Evolutionary conservation across 2,113 vertebrate genomes (phyloP).

Genomic region (Chloropsis hardwickii): DNA sequence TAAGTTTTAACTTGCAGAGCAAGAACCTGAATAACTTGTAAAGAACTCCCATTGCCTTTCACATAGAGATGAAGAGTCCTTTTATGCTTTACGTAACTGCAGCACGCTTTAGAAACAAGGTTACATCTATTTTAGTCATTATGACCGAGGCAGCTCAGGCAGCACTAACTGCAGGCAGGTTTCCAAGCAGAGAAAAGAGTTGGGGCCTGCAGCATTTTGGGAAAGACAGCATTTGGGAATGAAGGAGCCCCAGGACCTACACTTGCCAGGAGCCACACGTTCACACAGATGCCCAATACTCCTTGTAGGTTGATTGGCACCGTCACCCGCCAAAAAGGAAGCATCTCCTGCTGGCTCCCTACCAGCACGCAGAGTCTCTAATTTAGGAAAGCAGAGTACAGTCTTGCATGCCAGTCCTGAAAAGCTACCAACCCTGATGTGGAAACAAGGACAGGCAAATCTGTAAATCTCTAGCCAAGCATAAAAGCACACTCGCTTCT

Average conservation of each 20-base stretch:
- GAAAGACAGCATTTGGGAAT: background rate
- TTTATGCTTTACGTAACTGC: conserved; percentile 3
- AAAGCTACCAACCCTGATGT: background rate
- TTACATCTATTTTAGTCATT: conserved; percentile 14
- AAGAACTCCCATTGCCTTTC: conserved; percentile 13
- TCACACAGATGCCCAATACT: background rate
- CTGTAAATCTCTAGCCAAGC: background rate
- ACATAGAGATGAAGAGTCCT: background rate
- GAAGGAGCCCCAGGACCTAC: background rate
- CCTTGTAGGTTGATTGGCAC: background rate
- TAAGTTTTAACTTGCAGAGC: conserved; percentile 9
- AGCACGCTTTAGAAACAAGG: conserved; percentile 6
- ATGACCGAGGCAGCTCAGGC: background rate
- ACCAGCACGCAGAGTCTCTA: background rate
- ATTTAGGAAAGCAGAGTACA: conserved; percentile 36
- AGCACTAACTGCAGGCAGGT: background rate
- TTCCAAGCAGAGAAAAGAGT: conserved; percentile 16
- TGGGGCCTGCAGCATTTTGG: background rate
- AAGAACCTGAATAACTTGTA: conserved; percentile 1
- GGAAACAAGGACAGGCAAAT: conserved; percentile 14
- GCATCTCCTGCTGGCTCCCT: conserved; percentile 32
- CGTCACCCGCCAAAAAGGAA: background rate
- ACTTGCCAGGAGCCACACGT: background rate
- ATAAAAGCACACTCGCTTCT: background rate
- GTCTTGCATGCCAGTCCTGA: conserved; percentile 22